Conservation (phyloP, 2,888 invertebrate species). For the Rhaphigaster nebulosa region DNA sequence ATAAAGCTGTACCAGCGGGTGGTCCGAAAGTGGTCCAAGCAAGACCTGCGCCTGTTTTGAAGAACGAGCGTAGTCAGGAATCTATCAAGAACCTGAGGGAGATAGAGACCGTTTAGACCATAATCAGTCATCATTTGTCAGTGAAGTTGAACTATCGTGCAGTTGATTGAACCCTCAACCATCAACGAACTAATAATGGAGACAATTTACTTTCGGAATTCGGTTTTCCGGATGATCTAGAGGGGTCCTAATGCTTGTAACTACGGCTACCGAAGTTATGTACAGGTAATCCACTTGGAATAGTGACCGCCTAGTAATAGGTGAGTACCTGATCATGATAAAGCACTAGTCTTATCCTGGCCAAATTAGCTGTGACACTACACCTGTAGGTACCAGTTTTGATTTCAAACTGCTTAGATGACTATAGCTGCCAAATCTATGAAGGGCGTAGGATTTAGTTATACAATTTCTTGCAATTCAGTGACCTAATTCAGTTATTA, state of each 20-base stretch:
- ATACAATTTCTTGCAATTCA: no score
- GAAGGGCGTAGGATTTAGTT: no score
- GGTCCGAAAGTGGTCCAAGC: conserved; percentile 10
- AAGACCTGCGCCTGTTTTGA: not conserved
- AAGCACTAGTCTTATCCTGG: no score
- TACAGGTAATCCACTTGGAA: not conserved
- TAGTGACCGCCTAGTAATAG: no score
- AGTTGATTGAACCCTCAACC: not conserved
- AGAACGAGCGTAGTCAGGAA: not conserved
- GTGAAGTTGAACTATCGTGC: not conserved
- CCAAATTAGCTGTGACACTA: no score
- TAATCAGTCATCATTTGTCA: not conserved
- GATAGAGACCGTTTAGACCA: not conserved
- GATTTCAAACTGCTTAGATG: no score
- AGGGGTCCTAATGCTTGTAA: no score
- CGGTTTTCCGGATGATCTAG: not conserved
- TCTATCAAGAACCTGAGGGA: not conserved
- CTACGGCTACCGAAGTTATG: no score
- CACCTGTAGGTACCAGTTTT: no score
- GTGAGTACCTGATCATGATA: no score
- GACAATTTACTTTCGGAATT: not conserved
- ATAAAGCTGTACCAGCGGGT: not conserved
- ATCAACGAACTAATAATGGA: not conserved
- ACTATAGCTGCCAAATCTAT: no score
- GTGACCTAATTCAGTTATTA: no score